Evolutionary conservation across 1,140 invertebrate genomes (phyloP).

Genomic region (Charaxes varanes): DNA sequence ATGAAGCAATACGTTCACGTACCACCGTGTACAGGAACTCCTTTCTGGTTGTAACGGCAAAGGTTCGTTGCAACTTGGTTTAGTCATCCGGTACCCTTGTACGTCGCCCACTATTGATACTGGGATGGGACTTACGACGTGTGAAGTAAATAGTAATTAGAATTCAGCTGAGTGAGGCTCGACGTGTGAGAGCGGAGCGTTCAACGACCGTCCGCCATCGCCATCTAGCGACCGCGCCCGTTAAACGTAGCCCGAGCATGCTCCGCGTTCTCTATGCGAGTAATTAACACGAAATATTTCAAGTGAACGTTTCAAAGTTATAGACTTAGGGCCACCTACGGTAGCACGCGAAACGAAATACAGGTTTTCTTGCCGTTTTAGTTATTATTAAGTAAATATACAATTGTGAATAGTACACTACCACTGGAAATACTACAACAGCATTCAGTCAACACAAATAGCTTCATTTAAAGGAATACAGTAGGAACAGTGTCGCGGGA

Average conservation of each 20-base stretch:
- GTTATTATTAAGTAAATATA: no score
- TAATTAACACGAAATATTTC: constrained; percentile 18
- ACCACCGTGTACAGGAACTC: constrained; percentile 11
- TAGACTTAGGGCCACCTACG: constrained; percentile 8
- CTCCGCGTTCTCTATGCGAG: constrained; percentile 9
- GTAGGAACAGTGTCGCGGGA: constrained; percentile 28
- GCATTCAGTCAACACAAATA: no score
- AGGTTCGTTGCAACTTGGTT: neutral
- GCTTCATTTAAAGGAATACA: constrained; percentile 11
- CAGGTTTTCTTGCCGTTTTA: no score
- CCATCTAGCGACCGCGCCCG: constrained; percentile 28
- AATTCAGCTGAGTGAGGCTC: constrained; percentile 18
- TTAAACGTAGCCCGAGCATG: no score
- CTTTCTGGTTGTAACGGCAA: constrained; percentile 8
- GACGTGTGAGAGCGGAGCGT: constrained; percentile 11
- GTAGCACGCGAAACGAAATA: constrained; percentile 4
- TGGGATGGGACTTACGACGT: constrained; percentile 1
- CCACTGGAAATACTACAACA: no score
- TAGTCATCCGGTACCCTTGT: constrained; percentile 1
- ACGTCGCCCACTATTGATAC: neutral
- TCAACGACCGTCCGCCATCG: constrained; percentile 38
- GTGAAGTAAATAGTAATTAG: constrained; percentile 6
- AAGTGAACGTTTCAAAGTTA: constrained; percentile 14
- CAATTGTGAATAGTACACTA: no score
- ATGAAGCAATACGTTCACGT: constrained; percentile 11